Percentiles rank a stretch among this genome's conserved stretches.
Evolutionary conservation across 1,140 invertebrate genomes (phyloP).

Genomic region (Tetranychus urticae): DNA sequence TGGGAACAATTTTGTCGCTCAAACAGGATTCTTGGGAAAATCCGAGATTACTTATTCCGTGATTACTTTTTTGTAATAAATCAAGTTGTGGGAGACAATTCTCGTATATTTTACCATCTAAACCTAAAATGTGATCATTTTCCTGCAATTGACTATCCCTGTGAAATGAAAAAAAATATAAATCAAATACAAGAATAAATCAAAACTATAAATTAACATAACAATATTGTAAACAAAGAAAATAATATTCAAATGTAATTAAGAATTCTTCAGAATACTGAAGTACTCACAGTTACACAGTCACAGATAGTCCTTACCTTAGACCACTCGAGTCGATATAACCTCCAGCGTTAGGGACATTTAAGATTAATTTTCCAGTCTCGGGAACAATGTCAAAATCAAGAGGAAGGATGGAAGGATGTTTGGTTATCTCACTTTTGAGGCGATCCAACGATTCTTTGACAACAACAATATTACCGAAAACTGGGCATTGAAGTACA

Average conservation of each 20-base stretch:
- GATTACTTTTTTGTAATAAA: slow-evolving; percentile 33
- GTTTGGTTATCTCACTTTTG: slow-evolving; percentile 21
- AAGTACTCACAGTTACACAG: no score
- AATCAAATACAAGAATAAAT: slow-evolving; percentile 54
- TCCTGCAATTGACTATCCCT: slow-evolving; percentile 49
- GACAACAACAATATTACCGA: slow-evolving; percentile 68
- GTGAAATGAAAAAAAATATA: slow-evolving; percentile 19
- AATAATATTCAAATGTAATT: no score
- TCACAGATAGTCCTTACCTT: no score
- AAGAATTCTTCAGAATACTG: no score
- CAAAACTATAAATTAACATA: no score
- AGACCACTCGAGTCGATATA: no score
- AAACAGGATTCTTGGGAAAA: no score
- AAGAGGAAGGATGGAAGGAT: slow-evolving; percentile 67
- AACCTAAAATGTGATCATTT: slow-evolving; percentile 66
- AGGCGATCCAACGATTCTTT: slow-evolving; percentile 18
- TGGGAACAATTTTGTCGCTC: neutral
- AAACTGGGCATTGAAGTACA: slow-evolving; percentile 70
- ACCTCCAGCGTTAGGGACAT: no score
- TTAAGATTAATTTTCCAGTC: no score
- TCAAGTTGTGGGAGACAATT: slow-evolving; percentile 60
- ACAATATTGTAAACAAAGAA: no score
- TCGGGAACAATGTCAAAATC: slow-evolving; percentile 51
- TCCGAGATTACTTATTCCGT: no score
- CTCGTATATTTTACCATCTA: slow-evolving; percentile 53